These are phyloP conservation scores for Falcunculus frontatus DNA, from an alignment of 2,113 vertebrate genomes.

Conservation along the genomic window DNA sequence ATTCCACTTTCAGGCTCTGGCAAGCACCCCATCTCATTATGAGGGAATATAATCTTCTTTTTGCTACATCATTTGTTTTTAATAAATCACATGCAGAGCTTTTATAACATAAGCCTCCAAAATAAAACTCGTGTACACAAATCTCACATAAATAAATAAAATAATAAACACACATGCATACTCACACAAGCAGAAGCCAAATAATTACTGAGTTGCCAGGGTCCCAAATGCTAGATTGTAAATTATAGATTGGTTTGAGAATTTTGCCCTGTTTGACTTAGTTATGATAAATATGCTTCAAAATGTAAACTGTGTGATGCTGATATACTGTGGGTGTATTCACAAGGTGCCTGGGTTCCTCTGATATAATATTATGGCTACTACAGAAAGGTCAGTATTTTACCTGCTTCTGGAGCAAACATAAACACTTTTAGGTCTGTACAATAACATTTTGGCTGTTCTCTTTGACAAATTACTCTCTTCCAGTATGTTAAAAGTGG, in stretches of 20 bases:
- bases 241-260: slow-evolving; percentile 5
- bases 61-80: neutral
- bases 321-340: neutral
- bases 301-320: neutral
- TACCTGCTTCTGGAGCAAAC: neutral
- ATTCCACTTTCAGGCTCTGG: neutral
- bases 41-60: slow-evolving; percentile 5
- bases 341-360: neutral
- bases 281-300: neutral
- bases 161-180: slow-evolving; percentile 3
- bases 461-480: neutral
- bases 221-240: neutral
- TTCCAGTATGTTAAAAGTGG: neutral
- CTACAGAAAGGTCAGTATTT: neutral
- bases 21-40: neutral
- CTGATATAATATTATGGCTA: neutral
- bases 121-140: neutral
- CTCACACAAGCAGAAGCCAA: neutral
- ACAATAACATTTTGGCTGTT: neutral
- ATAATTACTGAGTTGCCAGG: neutral
- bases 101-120: slow-evolving; percentile 5
- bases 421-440: neutral
- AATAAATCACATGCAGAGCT: slow-evolving; percentile 12
- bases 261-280: slow-evolving; percentile 5
- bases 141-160: slow-evolving; percentile 35